A percentile compares a stretch with the other conserved stretches of the same genome.
Evolutionary conservation across 2,888 invertebrate genomes (phyloP).

Genomic region (Eristalinus sepulchralis): DNA sequence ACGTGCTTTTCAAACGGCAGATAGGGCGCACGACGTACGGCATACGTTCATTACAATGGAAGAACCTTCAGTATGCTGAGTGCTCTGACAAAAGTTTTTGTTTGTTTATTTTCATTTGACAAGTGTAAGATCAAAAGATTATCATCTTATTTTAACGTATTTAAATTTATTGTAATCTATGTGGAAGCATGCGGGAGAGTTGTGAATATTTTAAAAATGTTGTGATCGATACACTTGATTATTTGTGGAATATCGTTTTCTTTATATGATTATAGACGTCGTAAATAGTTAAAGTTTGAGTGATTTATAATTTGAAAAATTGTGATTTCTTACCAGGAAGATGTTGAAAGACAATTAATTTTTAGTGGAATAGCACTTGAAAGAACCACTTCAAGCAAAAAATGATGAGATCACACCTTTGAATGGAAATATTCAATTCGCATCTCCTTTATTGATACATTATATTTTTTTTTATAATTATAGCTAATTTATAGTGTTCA

Average conservation of each 20-base stretch:
- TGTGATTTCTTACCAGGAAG: too few relatives aligned
- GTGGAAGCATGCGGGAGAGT: not conserved
- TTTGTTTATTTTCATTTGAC: not conserved
- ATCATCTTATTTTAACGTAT: not conserved
- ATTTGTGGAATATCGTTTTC: not conserved
- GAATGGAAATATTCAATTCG: not conserved
- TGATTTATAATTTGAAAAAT: not conserved
- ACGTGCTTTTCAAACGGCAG: not conserved
- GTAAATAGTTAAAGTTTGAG: not conserved
- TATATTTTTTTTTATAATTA: not conserved
- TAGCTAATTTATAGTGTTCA: not conserved
- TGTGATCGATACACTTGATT: not conserved
- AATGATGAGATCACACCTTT: not conserved
- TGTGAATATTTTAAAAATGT: not conserved
- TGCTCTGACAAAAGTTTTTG: not conserved
- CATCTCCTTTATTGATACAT: not conserved
- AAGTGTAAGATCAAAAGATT: constrained; percentile 1
- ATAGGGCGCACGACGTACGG: not conserved
- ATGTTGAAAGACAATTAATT: not conserved
- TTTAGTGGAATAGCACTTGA: not conserved
- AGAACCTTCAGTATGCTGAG: not conserved
- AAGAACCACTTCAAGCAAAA: not conserved
- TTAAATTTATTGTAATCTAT: constrained; percentile 8
- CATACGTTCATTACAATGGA: not conserved
- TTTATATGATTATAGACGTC: not conserved